Base-by-base conservation (phyloP, 2,113 vertebrate genomes). In the Anolis sagrei region DNA sequence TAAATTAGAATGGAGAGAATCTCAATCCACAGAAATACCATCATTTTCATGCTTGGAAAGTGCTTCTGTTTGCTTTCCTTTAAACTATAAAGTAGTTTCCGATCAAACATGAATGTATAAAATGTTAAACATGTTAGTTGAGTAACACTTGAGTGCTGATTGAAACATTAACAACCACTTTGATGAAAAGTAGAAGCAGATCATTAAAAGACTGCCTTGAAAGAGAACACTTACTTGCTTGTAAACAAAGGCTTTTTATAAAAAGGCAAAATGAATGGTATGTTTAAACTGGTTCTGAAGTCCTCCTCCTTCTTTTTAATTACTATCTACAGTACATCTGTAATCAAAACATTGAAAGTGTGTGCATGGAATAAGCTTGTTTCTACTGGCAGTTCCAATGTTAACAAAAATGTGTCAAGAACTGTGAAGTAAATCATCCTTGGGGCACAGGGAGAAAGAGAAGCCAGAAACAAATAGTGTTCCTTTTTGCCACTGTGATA, bases 221-320 rank as follows among this genome's bases (percentile, higher is more conserved):
- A 81, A 86, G 77, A 80, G 64, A 79, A 74, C 77, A 80, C 7
- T 27, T 36, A 80, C 80, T 74, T 74, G 23, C 69, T n/a, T 64
- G n/a, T 86, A 66, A 81, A 86, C 39, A 86, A 86, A 34, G 34
- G 61, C 70, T 51, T 81, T 81, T 86, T 80, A 80, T 86, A 75
- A 77, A 81, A 80, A 74, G 29, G 54, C 23, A 27, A 80, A 86
- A 51, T 51, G 21, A 84, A 86, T 66, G 54, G n/a, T 75, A 75
- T 54, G 51, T 21, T 80, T 86, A 86, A 51, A 10, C 9, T 81
- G n/a, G 70, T 14, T 58, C 66, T n/a, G n/a, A 49, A 36, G 61
- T 66, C 58, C n/a, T 75, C 39, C 51, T 81, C 44, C 51, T 62
- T 36, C 78, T 23, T 25, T 75, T 81, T 80, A 86, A 86, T 80